These are phyloP conservation scores for Cyprinella venusta DNA, from an alignment of 2,797 vertebrate species.

Conservation along the genomic window DNA sequence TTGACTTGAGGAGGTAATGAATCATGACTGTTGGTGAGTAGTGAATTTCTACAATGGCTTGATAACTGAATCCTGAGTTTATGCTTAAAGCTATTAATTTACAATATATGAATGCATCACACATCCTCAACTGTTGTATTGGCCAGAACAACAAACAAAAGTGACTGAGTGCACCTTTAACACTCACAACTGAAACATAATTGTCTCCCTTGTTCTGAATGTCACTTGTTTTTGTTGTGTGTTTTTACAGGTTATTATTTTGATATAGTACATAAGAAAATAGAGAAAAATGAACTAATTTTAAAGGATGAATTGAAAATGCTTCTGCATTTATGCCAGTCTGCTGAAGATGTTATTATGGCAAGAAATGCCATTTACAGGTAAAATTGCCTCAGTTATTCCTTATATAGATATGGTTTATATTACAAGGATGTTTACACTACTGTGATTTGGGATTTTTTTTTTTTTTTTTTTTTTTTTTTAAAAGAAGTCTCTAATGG, in stretches of 20 bases:
- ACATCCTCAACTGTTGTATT: not conserved
- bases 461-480: not conserved
- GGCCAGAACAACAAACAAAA: not conserved
- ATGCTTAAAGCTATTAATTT: not conserved
- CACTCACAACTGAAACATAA: not conserved
- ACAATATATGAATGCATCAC: not conserved
- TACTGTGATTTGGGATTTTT: not conserved
- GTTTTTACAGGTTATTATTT: conserved; percentile 82
- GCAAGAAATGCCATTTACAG: conserved; percentile 86
- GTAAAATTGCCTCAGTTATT: conserved; percentile 67
- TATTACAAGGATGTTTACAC: not conserved
- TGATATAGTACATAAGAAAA: conserved; percentile 78
- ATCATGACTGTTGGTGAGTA: not conserved
- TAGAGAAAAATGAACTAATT: conserved; percentile 81
- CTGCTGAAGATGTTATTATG: conserved; percentile 79
- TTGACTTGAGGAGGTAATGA: not conserved
- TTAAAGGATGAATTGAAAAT: conserved; percentile 84
- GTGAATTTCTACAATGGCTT: not conserved
- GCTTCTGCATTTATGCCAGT: conserved; percentile 87
- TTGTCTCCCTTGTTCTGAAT: not conserved
- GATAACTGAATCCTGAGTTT: not conserved
- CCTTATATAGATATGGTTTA: not conserved
- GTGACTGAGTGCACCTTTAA: not conserved
- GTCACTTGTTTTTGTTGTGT: not conserved
- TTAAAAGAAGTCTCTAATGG: not conserved